Conservation (phyloP, 2,888 invertebrate species). For the Minunthozetes semirufus region DNA sequence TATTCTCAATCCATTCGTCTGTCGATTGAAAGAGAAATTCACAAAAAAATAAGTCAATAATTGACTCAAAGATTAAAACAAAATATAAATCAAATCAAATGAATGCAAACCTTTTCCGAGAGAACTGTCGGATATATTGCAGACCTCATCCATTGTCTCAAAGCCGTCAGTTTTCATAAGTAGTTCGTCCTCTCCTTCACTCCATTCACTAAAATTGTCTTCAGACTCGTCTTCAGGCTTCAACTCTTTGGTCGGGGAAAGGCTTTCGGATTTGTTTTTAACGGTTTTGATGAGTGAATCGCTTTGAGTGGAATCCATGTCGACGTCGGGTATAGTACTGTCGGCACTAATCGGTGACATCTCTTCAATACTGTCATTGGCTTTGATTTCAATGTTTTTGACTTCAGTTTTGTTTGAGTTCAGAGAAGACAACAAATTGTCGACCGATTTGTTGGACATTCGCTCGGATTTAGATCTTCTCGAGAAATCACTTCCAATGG, state of each 20-base stretch:
- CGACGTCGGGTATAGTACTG: constrained; percentile 20
- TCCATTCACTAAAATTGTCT: constrained; percentile 72
- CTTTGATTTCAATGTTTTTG: neutral
- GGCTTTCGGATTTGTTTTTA: neutral
- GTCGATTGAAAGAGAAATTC: neutral
- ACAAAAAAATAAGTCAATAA: neutral
- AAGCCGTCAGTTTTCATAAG: constrained; percentile 62
- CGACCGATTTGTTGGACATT: neutral
- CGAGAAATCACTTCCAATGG: constrained; percentile 25
- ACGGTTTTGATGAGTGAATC: neutral
- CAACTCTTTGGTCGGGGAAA: neutral
- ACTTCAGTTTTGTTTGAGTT: neutral
- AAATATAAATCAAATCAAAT: neutral
- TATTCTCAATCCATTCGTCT: constrained; percentile 55
- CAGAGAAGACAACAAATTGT: neutral
- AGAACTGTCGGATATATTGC: constrained; percentile 48
- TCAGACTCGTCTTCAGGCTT: constrained; percentile 39
- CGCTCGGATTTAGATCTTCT: constrained; percentile 20
- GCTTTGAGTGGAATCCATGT: neutral
- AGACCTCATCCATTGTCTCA: constrained; percentile 43
- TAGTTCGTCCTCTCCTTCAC: constrained; percentile 74
- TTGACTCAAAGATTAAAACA: neutral
- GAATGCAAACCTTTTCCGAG: neutral
- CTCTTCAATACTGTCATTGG: neutral
- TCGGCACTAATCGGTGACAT: constrained; percentile 28